Evolutionary conservation across 2,888 invertebrate genomes (phyloP), one percentile per base, ranked within the genome.

Genomic region (Tinea pellionella): DNA sequence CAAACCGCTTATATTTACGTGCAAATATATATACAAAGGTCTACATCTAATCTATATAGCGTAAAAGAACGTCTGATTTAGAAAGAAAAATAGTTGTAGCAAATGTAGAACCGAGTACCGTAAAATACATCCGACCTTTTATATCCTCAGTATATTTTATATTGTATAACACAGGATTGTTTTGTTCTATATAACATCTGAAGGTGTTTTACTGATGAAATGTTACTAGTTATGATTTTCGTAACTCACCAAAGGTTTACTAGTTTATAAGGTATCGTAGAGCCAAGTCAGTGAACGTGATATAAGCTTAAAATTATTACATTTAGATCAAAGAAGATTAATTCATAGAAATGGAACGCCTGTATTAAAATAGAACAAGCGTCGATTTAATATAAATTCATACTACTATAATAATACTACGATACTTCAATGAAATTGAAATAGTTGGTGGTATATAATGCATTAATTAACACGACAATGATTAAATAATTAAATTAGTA

Each of bases 111-210:
- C 7, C 15, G 24, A 24, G 53, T 53, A 53, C 19, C 53, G 53
- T 53, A 53, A 47, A 53, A 53, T 53, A 24, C 24, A 53, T 53
- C 53, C 53, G 53, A 53, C 53, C 53, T 53, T 53, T 53, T 47
- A 47, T 37, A 37, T 37, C 37, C 24, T 4, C 8, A 24, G 11
- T 24, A 24, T 53, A 24, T 18, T 53, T 53, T 19, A 53, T 53
- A 18, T 53, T 24, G 9, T 53, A 53, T 47, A 47, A 16, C 6
- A 9, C 47, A 9, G 2, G 9, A 16, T 13, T 47, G 47, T 47
- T 16, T 47, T 16, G 47, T 16, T 47, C 16, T 47, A 16, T 15
- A 47, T n/a, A 47, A 47, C 15, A 47, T 47, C 47, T 15, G 47
- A 16, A 53, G 53, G 24, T 24, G 53, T 53, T 53, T 2, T n/a